Evolutionary conservation across 2,113 vertebrate genomes (phyloP).

Genomic region (Turnix velox): DNA sequence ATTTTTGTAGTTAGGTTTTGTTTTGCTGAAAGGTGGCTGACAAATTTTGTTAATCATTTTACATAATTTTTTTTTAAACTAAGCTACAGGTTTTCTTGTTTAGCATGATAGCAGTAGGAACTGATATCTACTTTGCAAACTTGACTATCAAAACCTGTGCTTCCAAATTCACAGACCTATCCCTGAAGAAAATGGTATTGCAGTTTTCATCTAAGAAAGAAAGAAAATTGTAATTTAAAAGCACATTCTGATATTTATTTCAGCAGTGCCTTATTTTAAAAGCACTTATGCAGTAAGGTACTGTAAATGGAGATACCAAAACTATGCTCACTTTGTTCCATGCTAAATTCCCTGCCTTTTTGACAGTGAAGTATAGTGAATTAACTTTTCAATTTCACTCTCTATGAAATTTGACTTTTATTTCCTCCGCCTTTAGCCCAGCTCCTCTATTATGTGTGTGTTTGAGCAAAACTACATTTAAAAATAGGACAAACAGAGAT

Average conservation of each 20-base stretch:
- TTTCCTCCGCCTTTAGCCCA: not conserved
- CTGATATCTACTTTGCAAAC: not conserved
- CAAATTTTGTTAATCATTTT: constrained; percentile 17
- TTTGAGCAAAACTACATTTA: not conserved
- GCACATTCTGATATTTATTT: not conserved
- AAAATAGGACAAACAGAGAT: not conserved
- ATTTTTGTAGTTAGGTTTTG: constrained; percentile 60
- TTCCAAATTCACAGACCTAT: not conserved
- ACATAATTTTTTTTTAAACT: not conserved
- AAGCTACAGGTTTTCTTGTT: constrained; percentile 44
- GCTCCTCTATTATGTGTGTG: not conserved
- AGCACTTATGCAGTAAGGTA: not conserved
- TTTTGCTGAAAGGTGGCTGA: constrained; percentile 56
- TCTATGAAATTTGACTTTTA: not conserved
- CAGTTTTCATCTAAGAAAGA: not conserved
- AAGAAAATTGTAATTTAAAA: not conserved
- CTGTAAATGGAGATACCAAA: not conserved
- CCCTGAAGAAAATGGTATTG: not conserved
- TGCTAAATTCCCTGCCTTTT: not conserved
- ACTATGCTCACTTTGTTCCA: not conserved
- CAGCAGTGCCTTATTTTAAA: not conserved
- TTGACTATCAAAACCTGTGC: not conserved
- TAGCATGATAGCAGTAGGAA: constrained; percentile 3
- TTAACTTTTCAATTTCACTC: not conserved
- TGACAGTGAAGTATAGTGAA: not conserved